These are phyloP conservation scores for Eristalinus aeneus DNA, from an alignment of 2,888 invertebrate species.

Conservation along the genomic window DNA sequence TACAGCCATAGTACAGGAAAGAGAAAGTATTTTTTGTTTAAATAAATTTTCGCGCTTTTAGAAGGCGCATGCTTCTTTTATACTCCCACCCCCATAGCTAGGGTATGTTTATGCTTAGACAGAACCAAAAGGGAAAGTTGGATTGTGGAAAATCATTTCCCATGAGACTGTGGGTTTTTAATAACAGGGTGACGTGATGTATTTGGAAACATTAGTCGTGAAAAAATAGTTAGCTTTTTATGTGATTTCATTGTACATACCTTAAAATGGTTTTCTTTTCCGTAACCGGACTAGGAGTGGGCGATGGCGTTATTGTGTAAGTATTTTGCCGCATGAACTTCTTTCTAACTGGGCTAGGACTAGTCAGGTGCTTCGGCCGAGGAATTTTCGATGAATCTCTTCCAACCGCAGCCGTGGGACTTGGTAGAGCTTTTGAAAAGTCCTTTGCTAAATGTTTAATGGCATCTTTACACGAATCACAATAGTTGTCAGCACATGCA, in stretches of 20 bases:
- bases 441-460: constrained; percentile 82
- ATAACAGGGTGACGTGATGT: neutral
- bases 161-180: neutral
- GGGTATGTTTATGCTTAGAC: neutral
- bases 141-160: neutral
- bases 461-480: constrained; percentile 84
- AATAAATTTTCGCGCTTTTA: constrained; percentile 4
- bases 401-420: constrained; percentile 61
- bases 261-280: constrained; percentile 75
- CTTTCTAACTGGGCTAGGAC: constrained; percentile 78
- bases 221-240: too few species aligned
- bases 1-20: neutral
- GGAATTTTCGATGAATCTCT: constrained; percentile 77
- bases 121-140: neutral
- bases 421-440: constrained; percentile 75
- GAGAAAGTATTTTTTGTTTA: constrained; percentile 1
- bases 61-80: constrained; percentile 24
- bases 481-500: constrained; percentile 82
- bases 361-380: constrained; percentile 78
- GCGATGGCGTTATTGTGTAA: constrained; percentile 77
- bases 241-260: constrained; percentile 73
- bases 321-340: constrained; percentile 79
- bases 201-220: neutral
- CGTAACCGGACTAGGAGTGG: constrained; percentile 74
- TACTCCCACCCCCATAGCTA: neutral